Percentiles rank a stretch among this genome's conserved stretches.
Evolutionary conservation across 2,113 vertebrate species (phyloP).

Genomic region (Hymenochirus boettgeri): DNA sequence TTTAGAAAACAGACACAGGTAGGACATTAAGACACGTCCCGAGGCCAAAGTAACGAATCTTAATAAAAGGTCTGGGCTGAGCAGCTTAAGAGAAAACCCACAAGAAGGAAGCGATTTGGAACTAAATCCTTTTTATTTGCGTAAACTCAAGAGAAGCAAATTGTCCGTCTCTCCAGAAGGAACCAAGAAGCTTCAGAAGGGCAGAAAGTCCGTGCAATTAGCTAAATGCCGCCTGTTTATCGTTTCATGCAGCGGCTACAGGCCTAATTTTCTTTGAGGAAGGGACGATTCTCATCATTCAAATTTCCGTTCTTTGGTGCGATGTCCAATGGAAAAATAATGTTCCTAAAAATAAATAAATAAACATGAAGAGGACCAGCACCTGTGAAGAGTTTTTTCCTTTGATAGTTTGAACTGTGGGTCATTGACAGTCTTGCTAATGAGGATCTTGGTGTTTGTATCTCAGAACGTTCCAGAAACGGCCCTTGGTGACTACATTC

Average conservation of each 20-base stretch:
- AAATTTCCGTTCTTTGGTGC: neutral
- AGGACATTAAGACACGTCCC: conserved; percentile 17
- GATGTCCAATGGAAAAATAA: conserved; percentile 7
- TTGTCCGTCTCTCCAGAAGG: conserved; percentile 11
- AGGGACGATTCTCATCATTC: neutral
- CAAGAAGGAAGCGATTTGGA: conserved; percentile 37
- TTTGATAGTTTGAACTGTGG: conserved; percentile 19
- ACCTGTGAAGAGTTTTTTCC: conserved; percentile 10
- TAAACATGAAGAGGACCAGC: neutral
- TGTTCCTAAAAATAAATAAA: no score
- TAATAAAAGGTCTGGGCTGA: conserved; percentile 8
- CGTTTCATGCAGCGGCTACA: neutral
- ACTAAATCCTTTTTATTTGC: conserved; percentile 27
- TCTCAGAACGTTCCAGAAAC: neutral
- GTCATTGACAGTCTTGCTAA: conserved; percentile 29
- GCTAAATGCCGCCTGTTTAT: conserved; percentile 7
- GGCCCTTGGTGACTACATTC: neutral
- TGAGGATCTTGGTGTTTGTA: conserved; percentile 28
- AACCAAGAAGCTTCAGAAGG: neutral
- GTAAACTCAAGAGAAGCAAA: neutral
- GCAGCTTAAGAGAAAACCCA: conserved; percentile 13
- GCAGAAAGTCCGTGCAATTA: conserved; percentile 3
- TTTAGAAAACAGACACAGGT: conserved; percentile 23
- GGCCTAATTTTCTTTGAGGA: conserved; percentile 13
- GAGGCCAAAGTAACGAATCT: conserved; percentile 7